phyloP scores from a whole-genome alignment of 2,113 vertebrate species.

The Gnathochromis pfefferi region DNA sequence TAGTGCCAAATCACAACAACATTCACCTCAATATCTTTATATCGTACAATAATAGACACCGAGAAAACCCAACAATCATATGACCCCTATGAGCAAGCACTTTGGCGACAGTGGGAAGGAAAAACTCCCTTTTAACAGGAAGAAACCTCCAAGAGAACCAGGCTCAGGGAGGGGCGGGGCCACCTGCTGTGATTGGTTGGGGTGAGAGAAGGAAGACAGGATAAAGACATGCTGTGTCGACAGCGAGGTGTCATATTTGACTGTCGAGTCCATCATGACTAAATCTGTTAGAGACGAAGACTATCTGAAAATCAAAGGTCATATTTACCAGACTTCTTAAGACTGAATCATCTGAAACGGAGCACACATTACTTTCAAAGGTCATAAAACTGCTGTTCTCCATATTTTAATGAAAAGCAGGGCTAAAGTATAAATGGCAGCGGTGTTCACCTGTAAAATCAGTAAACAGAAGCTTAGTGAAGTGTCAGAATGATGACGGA shows the following conservation, averaged over 20 bases:
- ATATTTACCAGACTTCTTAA: neutral
- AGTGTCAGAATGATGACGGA: neutral
- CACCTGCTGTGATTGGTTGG: too few species aligned
- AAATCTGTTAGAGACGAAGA: neutral
- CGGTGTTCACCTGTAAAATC: neutral
- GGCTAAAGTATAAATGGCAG: neutral
- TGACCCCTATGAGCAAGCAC: too few species aligned
- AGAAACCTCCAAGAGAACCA: too few species aligned
- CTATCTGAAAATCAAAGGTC: neutral
- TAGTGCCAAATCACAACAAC: too few species aligned
- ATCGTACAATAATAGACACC: too few species aligned
- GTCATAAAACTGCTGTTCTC: neutral
- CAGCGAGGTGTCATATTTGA: neutral
- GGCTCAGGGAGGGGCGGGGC: too few species aligned
- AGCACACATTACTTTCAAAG: neutral
- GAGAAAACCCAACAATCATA: too few species aligned
- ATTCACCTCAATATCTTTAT: too few species aligned
- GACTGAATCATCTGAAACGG: neutral
- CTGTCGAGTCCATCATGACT: neutral
- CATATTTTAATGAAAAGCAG: neutral
- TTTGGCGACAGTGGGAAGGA: too few species aligned
- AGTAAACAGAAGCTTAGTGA: neutral
- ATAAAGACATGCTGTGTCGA: neutral
- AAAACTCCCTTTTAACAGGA: too few species aligned
- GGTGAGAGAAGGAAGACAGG: too few species aligned